These are phyloP conservation scores for Cairina moschata DNA, from an alignment of 2,113 vertebrate species.

Conservation along the genomic window DNA sequence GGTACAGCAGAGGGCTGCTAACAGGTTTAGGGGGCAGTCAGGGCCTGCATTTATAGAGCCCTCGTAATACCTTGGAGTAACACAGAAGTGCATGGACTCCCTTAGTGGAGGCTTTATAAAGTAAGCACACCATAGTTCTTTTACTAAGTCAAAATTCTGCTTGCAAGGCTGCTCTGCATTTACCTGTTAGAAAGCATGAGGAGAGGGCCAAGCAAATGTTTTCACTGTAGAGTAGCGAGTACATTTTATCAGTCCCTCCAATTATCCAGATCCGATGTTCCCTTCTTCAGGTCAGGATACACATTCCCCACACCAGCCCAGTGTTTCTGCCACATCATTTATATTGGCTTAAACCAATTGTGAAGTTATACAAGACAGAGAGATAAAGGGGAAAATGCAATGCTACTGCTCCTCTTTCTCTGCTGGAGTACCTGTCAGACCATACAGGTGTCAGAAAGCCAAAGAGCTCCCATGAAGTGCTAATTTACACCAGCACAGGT, in stretches of 20 bases:
- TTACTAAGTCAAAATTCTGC: neutral
- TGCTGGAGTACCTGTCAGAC: neutral
- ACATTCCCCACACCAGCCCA: accelerated
- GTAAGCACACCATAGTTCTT: neutral
- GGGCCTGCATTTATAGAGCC: neutral
- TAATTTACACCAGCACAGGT: neutral
- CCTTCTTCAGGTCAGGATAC: neutral
- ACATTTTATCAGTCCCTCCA: neutral
- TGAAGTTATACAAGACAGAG: neutral
- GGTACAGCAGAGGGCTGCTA: neutral
- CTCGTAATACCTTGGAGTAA: neutral
- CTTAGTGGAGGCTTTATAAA: neutral
- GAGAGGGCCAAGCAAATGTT: neutral
- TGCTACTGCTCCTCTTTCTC: neutral
- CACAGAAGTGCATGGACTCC: neutral
- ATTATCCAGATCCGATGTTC: neutral
- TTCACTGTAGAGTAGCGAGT: neutral
- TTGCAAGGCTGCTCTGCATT: neutral
- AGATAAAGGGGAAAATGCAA: neutral
- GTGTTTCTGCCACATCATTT: neutral
- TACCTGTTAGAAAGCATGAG: neutral
- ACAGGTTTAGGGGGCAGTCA: neutral
- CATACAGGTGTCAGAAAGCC: neutral
- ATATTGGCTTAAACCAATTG: neutral
- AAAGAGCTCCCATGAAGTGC: neutral